Evolutionary conservation across 23 tunicate genomes (phyloP), one percentile per base, ranked within the genome.

Genomic region (Oikopleura dioica): DNA sequence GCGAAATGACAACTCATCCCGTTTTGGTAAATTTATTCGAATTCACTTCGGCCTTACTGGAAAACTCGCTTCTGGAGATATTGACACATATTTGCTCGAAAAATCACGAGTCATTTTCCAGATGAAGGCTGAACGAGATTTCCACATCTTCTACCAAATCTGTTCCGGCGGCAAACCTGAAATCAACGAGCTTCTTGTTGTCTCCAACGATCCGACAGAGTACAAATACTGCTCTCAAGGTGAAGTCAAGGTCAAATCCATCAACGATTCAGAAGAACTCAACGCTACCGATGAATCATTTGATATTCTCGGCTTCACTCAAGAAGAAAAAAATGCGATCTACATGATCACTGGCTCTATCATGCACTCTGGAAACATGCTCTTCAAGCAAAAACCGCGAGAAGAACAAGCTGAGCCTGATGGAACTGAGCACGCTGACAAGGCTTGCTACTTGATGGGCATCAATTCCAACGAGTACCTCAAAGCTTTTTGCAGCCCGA

Each of bases 361-460:
- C 38, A 94, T 94, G 99, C 99, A 94, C 82, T 76, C 79, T 76
- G 99, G 99, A 26, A 94, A 94, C 80, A 84, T 84, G 89, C 86
- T 86, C 80, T 94, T 83, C 50, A 86, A 86, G 77, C 99, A 94
- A 68, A 94, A 94, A 81, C 99, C 99, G 21, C 37, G 99, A 38
- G 99, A 94, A 35, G 99, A 94, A 63, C 99, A 94, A 81, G 99
- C 99, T 0, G 99, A 94, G 38, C 85, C 99, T 0, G 99, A 94
- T 77, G 99, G 99, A 63, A 83, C 99, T 0, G 99, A 94, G 81
- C 87, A 87, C 82, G 95, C 99, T 5, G 95, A 94, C 75, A 86
- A 86, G 37, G 51, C 86, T n/a, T 51, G 88, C 35, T 94, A 94
- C 38, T 78, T 94, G 1, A 84, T 94, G 21, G 95, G 95, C 9